These are phyloP conservation scores for Tetrao urogallus DNA, from an alignment of 2,113 vertebrate genomes.

Conservation along the genomic window DNA sequence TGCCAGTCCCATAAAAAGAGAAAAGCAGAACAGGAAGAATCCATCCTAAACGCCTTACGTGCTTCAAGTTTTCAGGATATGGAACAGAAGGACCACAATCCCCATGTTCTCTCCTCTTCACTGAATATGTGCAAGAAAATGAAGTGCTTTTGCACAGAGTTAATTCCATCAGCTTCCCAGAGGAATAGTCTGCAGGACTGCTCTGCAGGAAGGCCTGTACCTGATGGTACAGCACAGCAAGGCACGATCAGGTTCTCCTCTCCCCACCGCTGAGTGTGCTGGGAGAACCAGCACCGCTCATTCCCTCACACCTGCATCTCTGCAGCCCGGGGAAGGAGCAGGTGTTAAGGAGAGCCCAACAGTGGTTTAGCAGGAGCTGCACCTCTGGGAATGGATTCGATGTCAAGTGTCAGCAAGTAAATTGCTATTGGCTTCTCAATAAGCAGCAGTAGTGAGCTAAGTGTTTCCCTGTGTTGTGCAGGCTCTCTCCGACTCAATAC, in stretches of 20 bases:
- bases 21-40: neutral
- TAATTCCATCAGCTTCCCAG: neutral
- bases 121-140: rapidly evolving
- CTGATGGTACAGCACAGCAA: neutral
- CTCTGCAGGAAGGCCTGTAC: rapidly evolving
- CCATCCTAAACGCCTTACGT: neutral
- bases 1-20: neutral
- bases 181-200: rapidly evolving
- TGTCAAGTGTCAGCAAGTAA: constrained; percentile 92
- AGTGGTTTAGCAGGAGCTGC: constrained; percentile 52
- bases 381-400: constrained; percentile 79
- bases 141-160: neutral
- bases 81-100: neutral
- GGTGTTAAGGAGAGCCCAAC: constrained; percentile 4
- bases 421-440: constrained; percentile 99
- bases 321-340: rapidly evolving
- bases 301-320: neutral
- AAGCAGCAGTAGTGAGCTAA: constrained; percentile 90
- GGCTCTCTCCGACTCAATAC: constrained; percentile 90
- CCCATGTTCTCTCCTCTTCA: neutral
- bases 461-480: constrained; percentile 87
- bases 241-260: neutral
- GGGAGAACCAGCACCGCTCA: rapidly evolving
- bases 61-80: neutral
- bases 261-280: rapidly evolving